Evolutionary conservation across 2,888 invertebrate genomes (phyloP).

Genomic region (Eurois occulta): DNA sequence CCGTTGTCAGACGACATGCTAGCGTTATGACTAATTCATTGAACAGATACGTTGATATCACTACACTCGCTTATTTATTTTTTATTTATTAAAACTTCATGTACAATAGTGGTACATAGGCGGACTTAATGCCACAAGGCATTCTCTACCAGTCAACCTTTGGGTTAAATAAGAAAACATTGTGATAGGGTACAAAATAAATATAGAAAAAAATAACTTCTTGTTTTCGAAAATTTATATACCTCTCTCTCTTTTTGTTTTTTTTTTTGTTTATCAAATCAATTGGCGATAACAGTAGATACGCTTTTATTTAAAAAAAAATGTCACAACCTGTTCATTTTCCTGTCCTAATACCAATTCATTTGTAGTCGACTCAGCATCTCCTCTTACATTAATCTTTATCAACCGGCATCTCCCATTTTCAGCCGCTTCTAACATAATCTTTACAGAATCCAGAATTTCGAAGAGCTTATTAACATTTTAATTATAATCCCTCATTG

Average conservation of each 20-base stretch:
- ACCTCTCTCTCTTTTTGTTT: too few species aligned
- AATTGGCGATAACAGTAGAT: background rate
- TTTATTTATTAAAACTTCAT: too few species aligned
- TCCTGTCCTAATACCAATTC: background rate
- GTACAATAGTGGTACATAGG: too few species aligned
- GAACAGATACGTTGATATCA: background rate
- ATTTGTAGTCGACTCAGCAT: background rate
- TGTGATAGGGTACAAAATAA: too few species aligned
- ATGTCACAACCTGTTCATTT: background rate
- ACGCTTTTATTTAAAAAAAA: background rate
- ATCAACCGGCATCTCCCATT: background rate
- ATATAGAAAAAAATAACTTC: too few species aligned
- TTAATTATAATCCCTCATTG: slow-evolving; percentile 13
- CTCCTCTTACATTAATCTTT: background rate
- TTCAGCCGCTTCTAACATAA: background rate
- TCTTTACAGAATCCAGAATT: background rate
- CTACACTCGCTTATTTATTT: background rate
- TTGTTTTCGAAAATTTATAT: too few species aligned
- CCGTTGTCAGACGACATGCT: background rate
- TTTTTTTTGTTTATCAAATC: too few species aligned
- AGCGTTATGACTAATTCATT: background rate
- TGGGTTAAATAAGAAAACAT: too few species aligned
- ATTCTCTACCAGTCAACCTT: too few species aligned
- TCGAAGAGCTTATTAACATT: background rate
- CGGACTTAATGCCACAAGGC: too few species aligned